These are phyloP conservation scores for Heterotilapia buettikoferi DNA, from an alignment of 2,113 vertebrate genomes.

Conservation along the genomic window DNA sequence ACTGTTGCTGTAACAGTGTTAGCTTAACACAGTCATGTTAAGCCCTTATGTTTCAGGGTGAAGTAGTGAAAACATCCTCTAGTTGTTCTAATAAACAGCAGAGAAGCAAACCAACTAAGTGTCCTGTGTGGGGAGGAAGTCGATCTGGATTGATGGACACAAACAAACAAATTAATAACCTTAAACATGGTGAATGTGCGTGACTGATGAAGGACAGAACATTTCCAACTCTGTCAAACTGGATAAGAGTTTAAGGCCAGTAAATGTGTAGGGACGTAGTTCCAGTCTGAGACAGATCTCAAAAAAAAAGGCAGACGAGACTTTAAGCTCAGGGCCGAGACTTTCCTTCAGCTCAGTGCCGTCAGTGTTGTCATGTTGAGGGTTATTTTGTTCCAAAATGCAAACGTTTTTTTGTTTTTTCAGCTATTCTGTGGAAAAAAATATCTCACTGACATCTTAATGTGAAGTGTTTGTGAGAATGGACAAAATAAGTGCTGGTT, in stretches of 20 bases:
- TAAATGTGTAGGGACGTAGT: not conserved
- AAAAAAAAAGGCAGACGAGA: not conserved
- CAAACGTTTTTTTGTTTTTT: not conserved
- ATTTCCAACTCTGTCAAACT: not conserved
- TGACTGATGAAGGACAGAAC: not conserved
- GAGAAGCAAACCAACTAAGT: not conserved
- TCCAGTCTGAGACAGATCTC: not conserved
- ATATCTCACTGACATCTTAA: not conserved
- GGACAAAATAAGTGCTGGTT: not conserved
- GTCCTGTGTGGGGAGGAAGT: not conserved
- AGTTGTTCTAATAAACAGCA: not conserved
- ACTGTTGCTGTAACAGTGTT: not conserved
- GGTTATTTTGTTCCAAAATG: not conserved
- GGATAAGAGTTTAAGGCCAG: not conserved
- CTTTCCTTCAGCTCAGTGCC: not conserved
- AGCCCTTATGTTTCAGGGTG: not conserved
- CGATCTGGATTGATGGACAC: not conserved
- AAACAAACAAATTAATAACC: not conserved
- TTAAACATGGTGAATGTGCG: rapidly evolving
- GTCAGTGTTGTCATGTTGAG: not conserved
- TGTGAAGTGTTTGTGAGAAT: not conserved
- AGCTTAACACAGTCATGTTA: not conserved
- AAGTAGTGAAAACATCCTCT: not conserved
- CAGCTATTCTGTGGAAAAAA: not conserved
- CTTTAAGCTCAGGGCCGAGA: not conserved